Evolutionary conservation across 2,888 invertebrate species (phyloP).

Genomic region (Tanypteryx hageni): DNA sequence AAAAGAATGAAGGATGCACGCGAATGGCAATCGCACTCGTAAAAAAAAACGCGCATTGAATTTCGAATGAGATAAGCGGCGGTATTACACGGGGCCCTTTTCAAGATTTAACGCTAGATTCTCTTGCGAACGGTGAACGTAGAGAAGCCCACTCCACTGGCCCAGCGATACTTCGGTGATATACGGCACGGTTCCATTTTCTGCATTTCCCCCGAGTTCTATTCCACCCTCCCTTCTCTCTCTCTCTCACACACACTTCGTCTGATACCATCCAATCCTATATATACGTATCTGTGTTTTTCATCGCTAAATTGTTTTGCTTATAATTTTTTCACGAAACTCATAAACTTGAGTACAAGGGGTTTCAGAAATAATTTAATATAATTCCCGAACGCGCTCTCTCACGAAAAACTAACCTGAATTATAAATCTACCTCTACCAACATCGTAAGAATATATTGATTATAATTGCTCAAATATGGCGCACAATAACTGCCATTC

Average conservation of each 20-base stretch:
- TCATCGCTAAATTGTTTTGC: neutral
- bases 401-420: neutral
- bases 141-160: neutral
- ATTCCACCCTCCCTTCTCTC: neutral
- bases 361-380: neutral
- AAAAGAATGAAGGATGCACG: neutral
- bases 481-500: too few relatives aligned
- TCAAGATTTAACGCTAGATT: neutral
- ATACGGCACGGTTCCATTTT: neutral
- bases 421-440: neutral
- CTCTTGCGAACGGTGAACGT: neutral
- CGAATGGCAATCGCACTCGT: neutral
- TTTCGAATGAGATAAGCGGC: neutral
- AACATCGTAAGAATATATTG: neutral
- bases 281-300: neutral
- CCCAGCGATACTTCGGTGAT: neutral
- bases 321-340: neutral
- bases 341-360: neutral
- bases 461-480: too few relatives aligned
- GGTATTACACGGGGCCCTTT: neutral
- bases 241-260: too few relatives aligned
- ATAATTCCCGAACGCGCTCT: neutral
- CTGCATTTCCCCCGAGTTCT: neutral
- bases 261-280: neutral
- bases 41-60: neutral